Percentiles rank a stretch among this genome's conserved stretches.
Conservation (phyloP, 2,797 vertebrate species). For the Alca torda region DNA sequence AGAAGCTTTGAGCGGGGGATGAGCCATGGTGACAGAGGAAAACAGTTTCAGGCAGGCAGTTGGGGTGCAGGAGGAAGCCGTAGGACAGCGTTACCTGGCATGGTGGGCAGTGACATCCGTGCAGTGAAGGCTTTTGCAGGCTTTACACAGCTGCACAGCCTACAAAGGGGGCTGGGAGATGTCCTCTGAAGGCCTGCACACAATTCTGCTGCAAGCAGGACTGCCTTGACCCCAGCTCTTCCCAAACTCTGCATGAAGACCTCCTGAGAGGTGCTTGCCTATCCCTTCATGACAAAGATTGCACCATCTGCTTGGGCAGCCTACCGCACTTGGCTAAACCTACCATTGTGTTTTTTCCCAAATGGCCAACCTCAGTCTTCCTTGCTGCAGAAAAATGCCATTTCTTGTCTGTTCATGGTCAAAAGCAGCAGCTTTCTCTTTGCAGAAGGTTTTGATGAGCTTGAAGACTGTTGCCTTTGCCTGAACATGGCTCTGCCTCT, state of each 20-base stretch:
- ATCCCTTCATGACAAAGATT: background rate
- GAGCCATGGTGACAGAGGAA: accelerated
- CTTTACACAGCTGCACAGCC: background rate
- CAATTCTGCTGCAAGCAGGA: background rate
- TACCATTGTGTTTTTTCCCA: accelerated
- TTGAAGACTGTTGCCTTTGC: background rate
- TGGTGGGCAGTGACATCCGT: background rate
- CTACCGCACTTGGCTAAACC: background rate
- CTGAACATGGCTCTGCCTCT: background rate
- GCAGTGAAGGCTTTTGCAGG: background rate
- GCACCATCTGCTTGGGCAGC: background rate
- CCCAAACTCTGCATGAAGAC: background rate
- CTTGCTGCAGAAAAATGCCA: background rate
- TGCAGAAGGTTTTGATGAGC: background rate
- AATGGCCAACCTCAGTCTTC: background rate
- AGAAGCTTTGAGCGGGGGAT: background rate
- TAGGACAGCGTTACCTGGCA: background rate
- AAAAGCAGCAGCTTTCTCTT: background rate
- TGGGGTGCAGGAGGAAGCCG: background rate
- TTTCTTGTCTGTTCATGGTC: background rate
- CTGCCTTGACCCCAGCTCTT: background rate
- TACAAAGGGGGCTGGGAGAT: background rate
- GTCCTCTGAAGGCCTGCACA: background rate
- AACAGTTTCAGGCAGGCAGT: background rate
- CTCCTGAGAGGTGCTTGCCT: background rate